Conservation (phyloP, 2,888 invertebrate genomes). For the Aquatica leii region DNA sequence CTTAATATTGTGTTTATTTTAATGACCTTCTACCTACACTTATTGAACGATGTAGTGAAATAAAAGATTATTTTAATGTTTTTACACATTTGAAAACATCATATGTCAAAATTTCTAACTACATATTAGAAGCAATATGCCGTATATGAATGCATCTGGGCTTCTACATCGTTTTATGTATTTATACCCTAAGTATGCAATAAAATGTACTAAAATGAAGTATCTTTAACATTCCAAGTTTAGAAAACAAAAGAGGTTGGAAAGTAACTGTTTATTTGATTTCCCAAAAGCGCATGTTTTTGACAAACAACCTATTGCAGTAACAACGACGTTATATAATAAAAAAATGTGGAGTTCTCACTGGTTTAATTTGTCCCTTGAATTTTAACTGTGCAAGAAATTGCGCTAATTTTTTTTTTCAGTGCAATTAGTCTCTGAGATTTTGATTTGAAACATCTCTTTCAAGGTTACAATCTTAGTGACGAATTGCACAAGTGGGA, state of each 20-base stretch:
- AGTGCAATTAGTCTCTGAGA: no score
- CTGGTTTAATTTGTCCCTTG: no score
- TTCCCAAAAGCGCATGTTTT: neutral
- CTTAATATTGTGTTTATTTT: neutral
- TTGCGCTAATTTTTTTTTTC: no score
- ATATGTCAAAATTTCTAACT: neutral
- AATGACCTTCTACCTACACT: no score
- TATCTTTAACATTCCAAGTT: slow-evolving; percentile 9
- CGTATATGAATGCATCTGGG: neutral
- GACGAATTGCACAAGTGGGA: no score
- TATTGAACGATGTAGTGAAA: no score
- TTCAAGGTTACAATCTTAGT: no score
- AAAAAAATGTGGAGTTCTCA: neutral
- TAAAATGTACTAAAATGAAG: neutral
- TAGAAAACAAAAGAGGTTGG: neutral
- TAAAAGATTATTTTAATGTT: neutral
- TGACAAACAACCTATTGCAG: slow-evolving; percentile 8
- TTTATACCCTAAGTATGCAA: neutral
- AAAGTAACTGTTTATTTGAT: slow-evolving; percentile 1
- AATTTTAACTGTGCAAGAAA: no score
- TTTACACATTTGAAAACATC: neutral
- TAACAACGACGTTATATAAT: slow-evolving; percentile 6
- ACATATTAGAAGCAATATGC: neutral
- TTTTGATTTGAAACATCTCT: no score
- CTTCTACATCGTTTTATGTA: neutral